Percentiles rank a stretch among this genome's conserved stretches.
These are phyloP conservation scores for Xenus cinereus DNA, from an alignment of 2,113 vertebrate genomes.

Conservation along the genomic window DNA sequence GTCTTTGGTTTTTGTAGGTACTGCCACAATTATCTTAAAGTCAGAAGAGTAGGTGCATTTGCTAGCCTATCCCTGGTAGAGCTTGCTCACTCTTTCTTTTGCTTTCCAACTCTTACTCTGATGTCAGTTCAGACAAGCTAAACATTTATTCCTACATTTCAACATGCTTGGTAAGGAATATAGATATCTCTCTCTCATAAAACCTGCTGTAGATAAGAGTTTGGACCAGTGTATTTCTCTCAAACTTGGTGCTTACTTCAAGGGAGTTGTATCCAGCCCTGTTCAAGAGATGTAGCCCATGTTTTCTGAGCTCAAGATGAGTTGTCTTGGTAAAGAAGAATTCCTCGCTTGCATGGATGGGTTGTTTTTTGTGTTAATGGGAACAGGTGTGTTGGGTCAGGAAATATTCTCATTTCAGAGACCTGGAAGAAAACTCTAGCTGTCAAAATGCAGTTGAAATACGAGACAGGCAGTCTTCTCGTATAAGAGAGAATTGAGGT, in stretches of 20 bases:
- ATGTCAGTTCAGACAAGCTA: neutral
- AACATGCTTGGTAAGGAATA: neutral
- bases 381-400: neutral
- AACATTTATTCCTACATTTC: neutral
- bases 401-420: neutral
- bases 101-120: neutral
- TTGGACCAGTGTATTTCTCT: neutral
- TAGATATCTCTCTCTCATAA: neutral
- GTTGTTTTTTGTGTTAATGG: neutral
- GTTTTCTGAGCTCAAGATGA: neutral
- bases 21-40: neutral
- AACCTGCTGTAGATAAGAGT: neutral
- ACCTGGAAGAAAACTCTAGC: neutral
- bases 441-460: neutral
- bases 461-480: neutral
- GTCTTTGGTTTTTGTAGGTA: neutral
- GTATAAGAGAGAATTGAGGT: neutral
- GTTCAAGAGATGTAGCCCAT: neutral
- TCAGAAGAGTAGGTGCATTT: neutral
- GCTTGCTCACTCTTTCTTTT: neutral
- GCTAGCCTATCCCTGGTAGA: neutral
- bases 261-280: neutral
- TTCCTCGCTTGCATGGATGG: neutral
- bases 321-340: neutral
- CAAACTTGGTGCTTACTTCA: neutral